Percentiles rank a stretch among this genome's conserved stretches.
Conservation (phyloP, 2,113 vertebrate species). For the Brienomyrus longianalis region DNA sequence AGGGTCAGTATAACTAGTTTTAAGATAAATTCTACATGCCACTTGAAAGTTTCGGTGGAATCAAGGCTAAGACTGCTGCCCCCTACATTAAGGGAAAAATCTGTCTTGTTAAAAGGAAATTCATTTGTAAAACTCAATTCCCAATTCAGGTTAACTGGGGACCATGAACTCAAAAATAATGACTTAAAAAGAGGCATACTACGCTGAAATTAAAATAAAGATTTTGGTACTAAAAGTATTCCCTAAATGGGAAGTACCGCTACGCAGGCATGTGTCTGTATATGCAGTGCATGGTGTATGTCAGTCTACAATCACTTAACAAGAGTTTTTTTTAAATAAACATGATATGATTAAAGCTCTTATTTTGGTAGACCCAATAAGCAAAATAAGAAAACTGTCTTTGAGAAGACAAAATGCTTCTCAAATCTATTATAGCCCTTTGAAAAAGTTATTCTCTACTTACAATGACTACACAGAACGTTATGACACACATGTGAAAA, state of each 20-base stretch:
- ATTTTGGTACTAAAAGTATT: slow-evolving; percentile 27
- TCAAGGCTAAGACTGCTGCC: not conserved
- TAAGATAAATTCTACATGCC: not conserved
- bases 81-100: not conserved
- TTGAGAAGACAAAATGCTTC: not conserved
- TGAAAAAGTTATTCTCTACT: not conserved
- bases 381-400: slow-evolving; percentile 18
- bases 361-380: slow-evolving; percentile 18
- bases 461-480: not conserved
- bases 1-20: not conserved
- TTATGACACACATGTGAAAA: not conserved
- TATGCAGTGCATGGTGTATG: slow-evolving; percentile 4
- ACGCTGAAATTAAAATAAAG: not conserved
- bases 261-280: slow-evolving; percentile 6
- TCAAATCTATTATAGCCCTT: slow-evolving; percentile 15
- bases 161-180: not conserved
- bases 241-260: not conserved
- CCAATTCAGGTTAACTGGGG: not conserved
- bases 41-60: not conserved
- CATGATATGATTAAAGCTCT: slow-evolving; percentile 25
- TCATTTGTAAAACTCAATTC: not conserved
- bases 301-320: slow-evolving; percentile 1
- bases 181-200: not conserved
- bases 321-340: slow-evolving; percentile 3
- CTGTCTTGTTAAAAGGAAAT: not conserved